Conservation (phyloP, 2,797 vertebrate species). For the Atherinosoma microstoma region DNA sequence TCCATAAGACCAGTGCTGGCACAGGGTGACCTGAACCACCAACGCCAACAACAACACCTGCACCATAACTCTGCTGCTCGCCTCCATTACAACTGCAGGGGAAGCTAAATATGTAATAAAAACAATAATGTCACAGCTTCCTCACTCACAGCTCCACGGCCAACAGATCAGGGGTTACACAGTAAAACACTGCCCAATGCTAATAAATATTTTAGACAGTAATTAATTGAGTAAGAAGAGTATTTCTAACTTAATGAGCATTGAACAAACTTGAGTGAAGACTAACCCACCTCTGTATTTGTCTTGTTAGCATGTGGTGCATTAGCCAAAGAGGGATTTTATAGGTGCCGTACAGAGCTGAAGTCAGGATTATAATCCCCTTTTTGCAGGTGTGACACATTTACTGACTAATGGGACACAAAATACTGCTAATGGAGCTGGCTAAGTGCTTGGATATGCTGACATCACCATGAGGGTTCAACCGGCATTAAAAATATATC, state of each 20-base stretch:
- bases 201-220: constrained; percentile 46
- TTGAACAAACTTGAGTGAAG: constrained; percentile 43
- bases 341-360: constrained; percentile 73
- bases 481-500: constrained; percentile 64
- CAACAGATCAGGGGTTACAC: constrained; percentile 31
- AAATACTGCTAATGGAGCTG: constrained; percentile 75
- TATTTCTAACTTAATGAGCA: constrained; percentile 60
- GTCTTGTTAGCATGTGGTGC: constrained; percentile 73
- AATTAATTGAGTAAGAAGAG: constrained; percentile 49
- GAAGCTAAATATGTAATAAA: constrained; percentile 59
- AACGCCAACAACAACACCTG: constrained; percentile 81
- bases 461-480: constrained; percentile 62
- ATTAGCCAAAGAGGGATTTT: constrained; percentile 72
- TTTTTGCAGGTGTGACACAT: constrained; percentile 80
- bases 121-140: constrained; percentile 51
- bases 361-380: constrained; percentile 81
- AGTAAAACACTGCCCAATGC: constrained; percentile 31
- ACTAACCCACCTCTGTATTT: constrained; percentile 77
- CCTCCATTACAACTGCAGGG: constrained; percentile 78
- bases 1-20: constrained; percentile 87
- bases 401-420: constrained; percentile 79
- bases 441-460: constrained; percentile 75
- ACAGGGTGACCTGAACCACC: constrained; percentile 78
- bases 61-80: constrained; percentile 71
- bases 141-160: constrained; percentile 33